Conservation (phyloP, 1,140 invertebrate genomes). For the Drosophila equinoxialis region DNA sequence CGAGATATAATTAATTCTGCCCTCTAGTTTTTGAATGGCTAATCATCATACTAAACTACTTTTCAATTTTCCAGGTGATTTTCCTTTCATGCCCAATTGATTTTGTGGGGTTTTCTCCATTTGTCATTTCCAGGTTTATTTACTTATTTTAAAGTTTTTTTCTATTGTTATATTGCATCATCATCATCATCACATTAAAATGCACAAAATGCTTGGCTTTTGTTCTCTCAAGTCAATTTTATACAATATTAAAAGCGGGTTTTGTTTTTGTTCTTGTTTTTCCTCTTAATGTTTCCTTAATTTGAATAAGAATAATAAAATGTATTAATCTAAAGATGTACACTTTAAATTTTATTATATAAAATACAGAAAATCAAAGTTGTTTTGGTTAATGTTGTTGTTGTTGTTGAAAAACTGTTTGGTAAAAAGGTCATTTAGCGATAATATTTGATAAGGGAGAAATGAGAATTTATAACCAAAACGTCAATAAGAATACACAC, state of each 20-base stretch:
- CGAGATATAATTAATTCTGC: too few species aligned
- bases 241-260: background rate
- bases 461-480: constrained; percentile 38
- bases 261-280: background rate
- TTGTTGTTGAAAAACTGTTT: constrained; percentile 34
- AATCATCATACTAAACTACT: too few species aligned
- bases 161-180: constrained; percentile 8
- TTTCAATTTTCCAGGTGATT: too few species aligned
- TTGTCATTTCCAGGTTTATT: background rate
- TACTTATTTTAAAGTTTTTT: background rate
- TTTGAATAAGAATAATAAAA: background rate
- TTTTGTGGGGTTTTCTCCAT: too few species aligned
- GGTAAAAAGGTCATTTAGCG: constrained; percentile 69
- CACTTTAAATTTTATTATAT: constrained; percentile 10
- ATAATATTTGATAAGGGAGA: constrained; percentile 67
- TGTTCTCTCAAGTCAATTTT: too few species aligned
- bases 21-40: too few species aligned
- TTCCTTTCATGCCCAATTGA: background rate
- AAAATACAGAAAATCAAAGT: constrained; percentile 26
- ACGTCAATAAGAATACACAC: constrained; percentile 22
- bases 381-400: constrained; percentile 32
- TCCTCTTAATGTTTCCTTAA: background rate
- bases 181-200: background rate
- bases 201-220: background rate
- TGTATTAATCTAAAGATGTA: background rate